These are phyloP conservation scores for Callospermophilus lateralis DNA, from an alignment of 2,113 vertebrate genomes.

Conservation along the genomic window DNA sequence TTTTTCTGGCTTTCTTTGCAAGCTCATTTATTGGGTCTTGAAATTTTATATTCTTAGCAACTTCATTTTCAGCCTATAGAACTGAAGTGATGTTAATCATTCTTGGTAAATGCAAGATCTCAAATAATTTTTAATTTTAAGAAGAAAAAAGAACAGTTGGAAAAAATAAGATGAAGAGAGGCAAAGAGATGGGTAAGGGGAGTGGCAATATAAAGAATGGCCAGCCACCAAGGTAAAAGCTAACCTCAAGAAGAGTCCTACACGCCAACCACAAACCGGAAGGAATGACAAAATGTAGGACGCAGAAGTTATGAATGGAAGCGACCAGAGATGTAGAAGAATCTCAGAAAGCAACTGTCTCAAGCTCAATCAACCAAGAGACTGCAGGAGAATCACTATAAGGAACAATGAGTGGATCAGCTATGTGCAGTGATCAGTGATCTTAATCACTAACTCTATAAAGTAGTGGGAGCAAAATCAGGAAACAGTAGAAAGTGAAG, in stretches of 20 bases:
- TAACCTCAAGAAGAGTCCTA: background rate
- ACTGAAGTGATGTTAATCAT: background rate
- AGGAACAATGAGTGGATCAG: background rate
- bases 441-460: background rate
- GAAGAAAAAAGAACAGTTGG: background rate
- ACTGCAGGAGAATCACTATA: background rate
- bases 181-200: background rate
- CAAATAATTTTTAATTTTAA: conserved; percentile 24
- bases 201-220: background rate
- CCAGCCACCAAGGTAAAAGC: background rate
- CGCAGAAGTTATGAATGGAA: background rate
- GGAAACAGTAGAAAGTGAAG: background rate
- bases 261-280: background rate
- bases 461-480: background rate
- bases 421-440: background rate
- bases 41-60: conserved; percentile 29
- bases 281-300: background rate
- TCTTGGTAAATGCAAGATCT: conserved; percentile 36
- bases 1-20: conserved; percentile 46
- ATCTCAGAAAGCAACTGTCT: background rate
- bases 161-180: background rate
- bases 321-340: background rate
- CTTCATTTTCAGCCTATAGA: conserved; percentile 9
- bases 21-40: conserved; percentile 1
- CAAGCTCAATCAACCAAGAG: background rate